Percentiles rank a stretch among this genome's conserved stretches.
Conservation (phyloP, 1,140 invertebrate genomes). For the Pseudachorutes palmiensis region DNA sequence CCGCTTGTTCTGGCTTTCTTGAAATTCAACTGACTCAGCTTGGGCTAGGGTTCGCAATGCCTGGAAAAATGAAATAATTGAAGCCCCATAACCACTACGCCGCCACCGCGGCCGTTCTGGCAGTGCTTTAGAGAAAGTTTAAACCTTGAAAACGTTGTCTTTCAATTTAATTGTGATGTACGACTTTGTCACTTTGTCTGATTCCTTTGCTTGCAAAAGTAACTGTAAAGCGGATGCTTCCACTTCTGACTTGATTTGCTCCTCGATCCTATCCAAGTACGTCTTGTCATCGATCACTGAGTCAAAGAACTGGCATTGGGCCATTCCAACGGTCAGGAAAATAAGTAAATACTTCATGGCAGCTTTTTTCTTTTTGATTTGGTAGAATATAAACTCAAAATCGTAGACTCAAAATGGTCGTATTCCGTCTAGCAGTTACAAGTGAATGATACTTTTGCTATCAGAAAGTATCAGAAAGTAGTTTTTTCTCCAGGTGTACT, state of each 20-base stretch:
- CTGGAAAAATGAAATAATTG: neutral
- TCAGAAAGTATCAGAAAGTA: too few relatives aligned
- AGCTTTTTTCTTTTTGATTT: too few relatives aligned
- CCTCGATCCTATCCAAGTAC: slow-evolving; percentile 26
- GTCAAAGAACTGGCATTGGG: slow-evolving; percentile 26
- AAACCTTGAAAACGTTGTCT: slow-evolving; percentile 30
- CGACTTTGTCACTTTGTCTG: slow-evolving; percentile 18
- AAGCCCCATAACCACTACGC: neutral
- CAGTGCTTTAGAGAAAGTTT: neutral
- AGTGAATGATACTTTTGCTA: too few relatives aligned
- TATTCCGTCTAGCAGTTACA: too few relatives aligned
- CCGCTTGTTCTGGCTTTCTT: neutral
- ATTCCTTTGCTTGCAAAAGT: slow-evolving; percentile 14
- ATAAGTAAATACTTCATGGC: too few relatives aligned
- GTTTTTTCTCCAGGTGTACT: too few relatives aligned
- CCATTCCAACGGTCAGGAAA: neutral
- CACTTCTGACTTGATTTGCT: slow-evolving; percentile 14
- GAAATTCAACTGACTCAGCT: neutral
- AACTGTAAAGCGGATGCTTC: slow-evolving; percentile 2
- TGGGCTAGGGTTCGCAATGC: neutral
- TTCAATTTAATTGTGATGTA: slow-evolving; percentile 29
- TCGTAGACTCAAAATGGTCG: too few relatives aligned
- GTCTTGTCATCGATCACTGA: slow-evolving; percentile 23
- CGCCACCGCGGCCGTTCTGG: too few relatives aligned
- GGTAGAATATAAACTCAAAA: too few relatives aligned